Base-by-base conservation (phyloP, 2,113 vertebrate species). In the Pygathrix nemaeus region DNA sequence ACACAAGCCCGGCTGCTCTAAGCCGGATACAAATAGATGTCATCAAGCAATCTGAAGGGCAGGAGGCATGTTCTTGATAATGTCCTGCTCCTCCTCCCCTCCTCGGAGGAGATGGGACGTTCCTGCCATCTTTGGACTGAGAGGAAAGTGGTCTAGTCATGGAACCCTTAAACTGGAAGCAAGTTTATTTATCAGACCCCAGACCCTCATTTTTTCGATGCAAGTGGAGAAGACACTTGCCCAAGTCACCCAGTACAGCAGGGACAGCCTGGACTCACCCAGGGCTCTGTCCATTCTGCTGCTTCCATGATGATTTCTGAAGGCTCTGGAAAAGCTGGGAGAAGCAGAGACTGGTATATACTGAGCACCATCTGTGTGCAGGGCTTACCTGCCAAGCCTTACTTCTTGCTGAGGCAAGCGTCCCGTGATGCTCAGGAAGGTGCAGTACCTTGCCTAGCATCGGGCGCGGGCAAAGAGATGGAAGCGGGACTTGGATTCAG, bases 211-310 rank as follows among this genome's bases (percentile, higher is more conserved):
- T 80, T n/a, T 45, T 11, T 1, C 80, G 75, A 52, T 0, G 8
- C 1, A 4, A 10, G 45, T 0, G 7, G 32, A n/a, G 20, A 64
- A 52, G 80, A 35, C 8, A 9, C 3, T 2, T 1, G 25, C 2
- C 9, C 3, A 14, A 21, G 32, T 35, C 6, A 23, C 18, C 32
- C 9, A 72, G 48, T 5, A 3, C 2, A 70, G 64, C 48, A n/a
- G 43, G 32, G 0, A 70, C 3, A 21, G 50, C 27, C 5, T 6
- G 48, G 76, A 14, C 0, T 32, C 5, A 27, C 10, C 10, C 40
- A 17, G 43, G 1, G 5, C 57, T 61, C 32, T 50, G 89, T 55
- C 20, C 23, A 21, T 76, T 50, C 38, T 45, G 38, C 82, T 48
- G 52, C 61, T 73, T 66, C 83, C 18, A 48, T 0, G 55, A 75